Evolutionary conservation across 2,797 vertebrate species (phyloP).

Genomic region (Chaetodon trifasciatus): DNA sequence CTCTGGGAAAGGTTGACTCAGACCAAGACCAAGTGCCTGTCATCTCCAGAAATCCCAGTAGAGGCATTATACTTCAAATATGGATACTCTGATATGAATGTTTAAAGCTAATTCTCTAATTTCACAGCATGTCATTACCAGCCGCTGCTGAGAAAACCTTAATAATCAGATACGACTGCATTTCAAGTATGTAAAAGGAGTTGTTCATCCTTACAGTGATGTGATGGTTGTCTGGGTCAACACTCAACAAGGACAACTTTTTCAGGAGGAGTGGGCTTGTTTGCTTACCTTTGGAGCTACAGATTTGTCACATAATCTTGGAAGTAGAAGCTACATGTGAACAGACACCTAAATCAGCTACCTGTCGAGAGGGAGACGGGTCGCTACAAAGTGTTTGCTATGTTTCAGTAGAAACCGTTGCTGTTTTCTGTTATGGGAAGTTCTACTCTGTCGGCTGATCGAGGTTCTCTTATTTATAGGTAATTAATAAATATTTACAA

Average conservation of each 20-base stretch:
- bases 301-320: conserved; percentile 20
- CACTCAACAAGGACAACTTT: conserved; percentile 28
- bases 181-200: conserved; percentile 17
- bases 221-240: background rate
- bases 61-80: background rate
- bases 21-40: conserved; percentile 5
- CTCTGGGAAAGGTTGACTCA: conserved; percentile 24
- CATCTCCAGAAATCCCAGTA: conserved; percentile 6
- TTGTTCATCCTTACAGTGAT: background rate
- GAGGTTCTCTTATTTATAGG: background rate
- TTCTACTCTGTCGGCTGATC: background rate
- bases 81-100: background rate
- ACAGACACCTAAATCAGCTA: conserved; percentile 45
- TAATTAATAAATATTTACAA: background rate
- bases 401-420: background rate
- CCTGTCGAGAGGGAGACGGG: conserved; percentile 11
- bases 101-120: background rate
- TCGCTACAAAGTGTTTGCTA: background rate
- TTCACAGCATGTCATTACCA: background rate
- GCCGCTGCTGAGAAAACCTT: background rate
- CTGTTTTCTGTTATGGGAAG: background rate
- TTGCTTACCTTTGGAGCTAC: conserved; percentile 14
- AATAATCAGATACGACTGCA: background rate
- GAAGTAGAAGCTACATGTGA: conserved; percentile 19
- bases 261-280: conserved; percentile 16